Percentiles rank a stretch among this genome's conserved stretches.
phyloP scores from a whole-genome alignment of 2,888 invertebrate genomes.

The Apamea sordens region DNA sequence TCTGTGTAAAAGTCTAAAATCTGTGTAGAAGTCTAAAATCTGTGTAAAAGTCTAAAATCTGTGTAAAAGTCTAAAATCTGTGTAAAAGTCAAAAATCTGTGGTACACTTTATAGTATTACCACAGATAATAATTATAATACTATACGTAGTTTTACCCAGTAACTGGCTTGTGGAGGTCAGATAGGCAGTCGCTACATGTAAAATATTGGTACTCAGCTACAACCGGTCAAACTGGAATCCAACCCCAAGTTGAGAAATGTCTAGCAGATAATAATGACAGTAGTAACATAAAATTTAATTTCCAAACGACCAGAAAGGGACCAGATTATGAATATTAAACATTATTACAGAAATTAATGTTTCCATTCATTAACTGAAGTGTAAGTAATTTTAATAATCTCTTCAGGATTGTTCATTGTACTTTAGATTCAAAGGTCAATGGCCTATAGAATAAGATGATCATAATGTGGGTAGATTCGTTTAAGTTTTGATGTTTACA shows the following conservation, averaged over 20 bases:
- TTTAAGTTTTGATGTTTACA: no score
- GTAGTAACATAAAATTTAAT: neutral
- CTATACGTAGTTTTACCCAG: no score
- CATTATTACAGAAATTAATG: neutral
- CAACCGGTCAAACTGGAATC: neutral
- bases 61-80: no score
- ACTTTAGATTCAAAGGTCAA: neutral
- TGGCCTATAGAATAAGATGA: neutral
- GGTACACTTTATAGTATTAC: no score
- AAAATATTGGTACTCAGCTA: neutral
- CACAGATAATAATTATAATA: no score
- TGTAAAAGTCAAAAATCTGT: no score
- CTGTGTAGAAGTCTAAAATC: no score
- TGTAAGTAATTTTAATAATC: conserved; percentile 9
- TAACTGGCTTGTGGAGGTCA: no score
- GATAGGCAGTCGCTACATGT: neutral
- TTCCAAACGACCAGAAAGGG: neutral
- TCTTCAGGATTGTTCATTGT: conserved; percentile 6
- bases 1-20: no score
- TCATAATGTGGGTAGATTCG: neutral
- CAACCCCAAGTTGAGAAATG: neutral
- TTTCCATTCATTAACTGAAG: neutral
- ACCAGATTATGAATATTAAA: conserved; percentile 18
- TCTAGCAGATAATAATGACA: neutral
- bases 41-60: no score